Conservation (phyloP, 1,140 invertebrate genomes). For the Scaptodrosophila lebanonensis region DNA sequence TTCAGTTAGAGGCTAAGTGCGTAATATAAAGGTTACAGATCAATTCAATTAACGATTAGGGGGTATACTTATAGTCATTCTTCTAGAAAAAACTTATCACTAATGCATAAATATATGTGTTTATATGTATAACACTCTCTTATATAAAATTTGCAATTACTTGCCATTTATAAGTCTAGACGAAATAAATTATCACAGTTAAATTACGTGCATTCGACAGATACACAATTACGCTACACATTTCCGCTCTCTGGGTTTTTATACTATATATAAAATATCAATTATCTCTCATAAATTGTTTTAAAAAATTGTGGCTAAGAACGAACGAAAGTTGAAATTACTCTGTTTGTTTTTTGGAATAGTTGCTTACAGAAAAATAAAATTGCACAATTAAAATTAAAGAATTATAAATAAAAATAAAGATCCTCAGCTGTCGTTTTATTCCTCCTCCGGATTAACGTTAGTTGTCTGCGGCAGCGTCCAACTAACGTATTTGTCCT, state of each 20-base stretch:
- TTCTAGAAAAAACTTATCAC: no score
- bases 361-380: constrained; percentile 47
- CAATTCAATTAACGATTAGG: no score
- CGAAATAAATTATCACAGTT: constrained; percentile 72
- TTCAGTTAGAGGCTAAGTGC: no score
- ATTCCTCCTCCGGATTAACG: no score
- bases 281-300: constrained; percentile 17
- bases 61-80: no score
- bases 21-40: no score
- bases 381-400: constrained; percentile 57
- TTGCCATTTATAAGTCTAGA: constrained; percentile 53
- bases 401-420: constrained; percentile 33
- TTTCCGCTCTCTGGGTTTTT: neutral
- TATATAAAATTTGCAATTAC: constrained; percentile 54
- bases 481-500: constrained; percentile 68
- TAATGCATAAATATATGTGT: constrained; percentile 51
- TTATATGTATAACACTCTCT: constrained; percentile 29
- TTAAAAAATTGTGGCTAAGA: constrained; percentile 37
- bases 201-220: constrained; percentile 70
- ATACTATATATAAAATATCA: constrained; percentile 34
- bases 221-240: constrained; percentile 27
- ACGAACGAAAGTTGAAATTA: constrained; percentile 47
- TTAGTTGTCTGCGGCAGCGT: constrained; percentile 50
- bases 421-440: constrained; percentile 13
- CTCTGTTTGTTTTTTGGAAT: constrained; percentile 67